Percentiles rank a stretch among this genome's conserved stretches.
phyloP scores from a whole-genome alignment of 2,113 vertebrate genomes.

The Toxostoma redivivum region DNA sequence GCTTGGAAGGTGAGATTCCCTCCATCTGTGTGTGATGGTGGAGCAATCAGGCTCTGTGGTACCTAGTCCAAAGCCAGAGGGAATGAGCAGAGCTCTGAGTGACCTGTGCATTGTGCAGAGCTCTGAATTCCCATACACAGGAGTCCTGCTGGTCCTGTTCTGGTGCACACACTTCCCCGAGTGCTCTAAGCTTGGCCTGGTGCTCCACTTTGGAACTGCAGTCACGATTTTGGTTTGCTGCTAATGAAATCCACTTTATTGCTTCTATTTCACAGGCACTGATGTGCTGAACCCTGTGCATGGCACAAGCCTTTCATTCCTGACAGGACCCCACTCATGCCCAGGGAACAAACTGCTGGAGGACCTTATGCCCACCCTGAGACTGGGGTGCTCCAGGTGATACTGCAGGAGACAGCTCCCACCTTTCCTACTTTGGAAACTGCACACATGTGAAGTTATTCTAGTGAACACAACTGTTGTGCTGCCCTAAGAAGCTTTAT shows the following conservation, averaged over 20 bases:
- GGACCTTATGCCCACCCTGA: background rate
- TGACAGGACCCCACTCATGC: background rate
- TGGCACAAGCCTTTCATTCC: background rate
- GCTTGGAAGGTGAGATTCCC: background rate
- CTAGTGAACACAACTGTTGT: background rate
- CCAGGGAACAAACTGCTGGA: background rate
- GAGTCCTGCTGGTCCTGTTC: background rate
- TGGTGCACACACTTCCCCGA: rapidly evolving
- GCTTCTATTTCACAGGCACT: background rate
- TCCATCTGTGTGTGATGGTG: background rate
- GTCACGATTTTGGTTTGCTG: background rate
- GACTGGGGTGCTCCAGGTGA: no score
- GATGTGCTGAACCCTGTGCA: background rate
- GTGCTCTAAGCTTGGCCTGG: no score
- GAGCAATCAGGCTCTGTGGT: background rate
- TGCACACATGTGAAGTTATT: background rate
- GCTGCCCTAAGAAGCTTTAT: background rate
- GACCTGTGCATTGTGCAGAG: background rate
- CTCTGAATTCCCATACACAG: background rate
- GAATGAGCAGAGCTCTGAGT: background rate
- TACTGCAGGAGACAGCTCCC: background rate
- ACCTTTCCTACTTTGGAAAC: background rate
- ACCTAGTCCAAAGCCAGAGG: background rate
- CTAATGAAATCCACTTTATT: background rate
- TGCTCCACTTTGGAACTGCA: background rate